Conservation (phyloP, 2,113 vertebrate species). For the Tetraodon nigroviridis region DNA sequence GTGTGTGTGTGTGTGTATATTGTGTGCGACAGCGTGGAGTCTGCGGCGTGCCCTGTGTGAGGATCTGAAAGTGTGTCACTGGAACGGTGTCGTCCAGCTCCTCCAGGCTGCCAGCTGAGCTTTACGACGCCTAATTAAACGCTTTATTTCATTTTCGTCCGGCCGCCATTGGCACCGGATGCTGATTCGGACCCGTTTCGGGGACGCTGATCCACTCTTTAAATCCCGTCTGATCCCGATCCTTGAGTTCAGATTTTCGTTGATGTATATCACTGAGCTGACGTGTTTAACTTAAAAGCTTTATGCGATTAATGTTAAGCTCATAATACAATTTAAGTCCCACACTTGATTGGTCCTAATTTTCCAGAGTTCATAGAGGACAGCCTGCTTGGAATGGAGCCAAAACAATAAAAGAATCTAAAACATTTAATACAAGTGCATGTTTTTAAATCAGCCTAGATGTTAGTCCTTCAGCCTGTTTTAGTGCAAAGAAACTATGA, state of each 20-base stretch:
- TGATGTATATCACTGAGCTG: too few relatives aligned
- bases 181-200: too few relatives aligned
- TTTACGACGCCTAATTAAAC: conserved; percentile 72
- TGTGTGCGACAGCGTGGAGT: conserved; percentile 51
- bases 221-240: too few relatives aligned
- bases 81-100: conserved; percentile 48
- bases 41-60: conserved; percentile 47
- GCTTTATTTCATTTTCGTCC: conserved; percentile 60
- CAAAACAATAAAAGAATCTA: too few relatives aligned
- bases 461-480: too few relatives aligned
- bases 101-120: conserved; percentile 64
- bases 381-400: too few relatives aligned
- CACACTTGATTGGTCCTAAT: too few relatives aligned
- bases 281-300: neutral
- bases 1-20: neutral
- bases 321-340: neutral
- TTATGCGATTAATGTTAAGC: neutral
- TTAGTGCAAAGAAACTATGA: neutral
- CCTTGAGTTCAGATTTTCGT: too few relatives aligned
- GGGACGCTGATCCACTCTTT: neutral
- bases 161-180: conserved; percentile 36
- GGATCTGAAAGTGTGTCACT: conserved; percentile 71
- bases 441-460: too few relatives aligned
- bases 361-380: too few relatives aligned
- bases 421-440: too few relatives aligned